These are phyloP conservation scores for Drosophila mimetica DNA, from an alignment of 2,888 invertebrate genomes.

Conservation along the genomic window DNA sequence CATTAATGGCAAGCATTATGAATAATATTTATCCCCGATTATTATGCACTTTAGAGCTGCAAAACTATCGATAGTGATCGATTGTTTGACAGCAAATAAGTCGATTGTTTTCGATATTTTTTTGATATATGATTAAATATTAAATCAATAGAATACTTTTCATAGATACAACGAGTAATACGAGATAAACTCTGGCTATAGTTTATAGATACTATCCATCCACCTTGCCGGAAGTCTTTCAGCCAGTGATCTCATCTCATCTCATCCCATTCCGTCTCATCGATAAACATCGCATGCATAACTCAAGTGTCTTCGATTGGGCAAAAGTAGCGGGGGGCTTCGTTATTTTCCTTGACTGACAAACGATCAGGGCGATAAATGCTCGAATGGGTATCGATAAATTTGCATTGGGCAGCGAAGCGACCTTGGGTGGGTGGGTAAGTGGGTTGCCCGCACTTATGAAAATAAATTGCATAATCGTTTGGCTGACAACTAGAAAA, in stretches of 20 bases:
- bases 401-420: constrained; percentile 39
- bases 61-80: no score
- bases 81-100: no score
- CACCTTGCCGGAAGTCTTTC: constrained; percentile 24
- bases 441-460: constrained; percentile 17
- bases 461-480: constrained; percentile 66
- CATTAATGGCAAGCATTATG: no score
- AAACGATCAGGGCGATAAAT: constrained; percentile 49
- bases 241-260: constrained; percentile 4
- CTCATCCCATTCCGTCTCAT: neutral
- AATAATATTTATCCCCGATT: no score
- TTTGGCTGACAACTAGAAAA: constrained; percentile 63
- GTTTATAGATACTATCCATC: no score
- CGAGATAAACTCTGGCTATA: no score
- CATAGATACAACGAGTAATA: no score
- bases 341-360: constrained; percentile 53
- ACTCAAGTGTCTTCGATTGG: constrained; percentile 15
- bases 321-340: neutral
- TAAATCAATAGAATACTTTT: no score
- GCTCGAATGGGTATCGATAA: constrained; percentile 52
- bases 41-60: no score
- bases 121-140: no score
- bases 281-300: constrained; percentile 14
- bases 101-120: no score
- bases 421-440: constrained; percentile 27